A percentile compares a stretch with the other conserved stretches of the same genome.
These are phyloP conservation scores for Rotaria socialis DNA, from an alignment of 2,888 invertebrate genomes.

Conservation along the genomic window DNA sequence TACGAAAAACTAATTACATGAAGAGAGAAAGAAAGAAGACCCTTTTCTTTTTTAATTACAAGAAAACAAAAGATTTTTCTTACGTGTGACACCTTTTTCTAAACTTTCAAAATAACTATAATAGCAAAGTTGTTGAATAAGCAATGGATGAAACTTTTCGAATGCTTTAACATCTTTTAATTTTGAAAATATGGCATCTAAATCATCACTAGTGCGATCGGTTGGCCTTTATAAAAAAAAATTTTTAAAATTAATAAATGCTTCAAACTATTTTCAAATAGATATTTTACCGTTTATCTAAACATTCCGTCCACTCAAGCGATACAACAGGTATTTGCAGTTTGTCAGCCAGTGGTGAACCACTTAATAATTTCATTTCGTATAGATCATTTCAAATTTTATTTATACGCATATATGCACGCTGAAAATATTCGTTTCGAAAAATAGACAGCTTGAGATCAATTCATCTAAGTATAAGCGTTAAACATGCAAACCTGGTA, in stretches of 20 bases:
- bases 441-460: not conserved
- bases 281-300: slow-evolving; percentile 49
- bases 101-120: slow-evolving; percentile 74
- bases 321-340: not conserved
- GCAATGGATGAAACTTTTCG: slow-evolving; percentile 65
- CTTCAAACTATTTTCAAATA: not conserved
- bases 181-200: slow-evolving; percentile 67
- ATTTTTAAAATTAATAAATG: too few species aligned
- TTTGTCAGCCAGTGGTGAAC: slow-evolving; percentile 9
- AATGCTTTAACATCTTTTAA: slow-evolving; percentile 56
- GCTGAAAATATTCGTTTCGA: not conserved
- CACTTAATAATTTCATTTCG: not conserved
- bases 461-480: not conserved
- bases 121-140: slow-evolving; percentile 71
- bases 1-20: slow-evolving; percentile 68
- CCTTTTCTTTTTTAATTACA: too few species aligned
- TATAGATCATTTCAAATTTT: not conserved
- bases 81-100: slow-evolving; percentile 73
- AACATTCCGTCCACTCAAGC: slow-evolving; percentile 46
- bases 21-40: not conserved
- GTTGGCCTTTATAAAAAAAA: slow-evolving; percentile 64
- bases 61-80: slow-evolving; percentile 51
- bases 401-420: not conserved
- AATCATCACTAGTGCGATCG: slow-evolving; percentile 71
- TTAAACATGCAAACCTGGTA: not conserved